Conservation (phyloP, 1,140 invertebrate species). For the Sminthurides bifidus region DNA sequence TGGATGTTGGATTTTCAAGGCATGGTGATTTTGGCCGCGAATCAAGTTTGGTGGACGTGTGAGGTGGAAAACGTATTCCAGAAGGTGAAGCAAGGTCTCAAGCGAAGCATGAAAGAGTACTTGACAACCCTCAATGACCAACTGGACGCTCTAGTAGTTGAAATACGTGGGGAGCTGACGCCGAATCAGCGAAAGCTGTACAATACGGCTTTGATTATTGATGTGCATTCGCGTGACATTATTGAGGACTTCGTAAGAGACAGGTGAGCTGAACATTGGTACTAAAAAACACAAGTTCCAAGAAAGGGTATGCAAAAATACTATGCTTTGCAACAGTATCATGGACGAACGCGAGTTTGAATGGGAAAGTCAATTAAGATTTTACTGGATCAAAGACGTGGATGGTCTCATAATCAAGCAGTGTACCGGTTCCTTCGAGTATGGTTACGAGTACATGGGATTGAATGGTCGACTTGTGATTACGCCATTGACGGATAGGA, state of each 20-base stretch:
- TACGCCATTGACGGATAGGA: constrained; percentile 79
- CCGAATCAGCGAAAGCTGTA: constrained; percentile 76
- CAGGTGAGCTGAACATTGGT: background rate
- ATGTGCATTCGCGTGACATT: constrained; percentile 80
- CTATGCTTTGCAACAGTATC: constrained; percentile 46
- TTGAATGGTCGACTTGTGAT: constrained; percentile 78
- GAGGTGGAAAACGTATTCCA: constrained; percentile 79
- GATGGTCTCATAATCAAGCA: constrained; percentile 72
- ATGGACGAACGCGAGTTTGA: constrained; percentile 70
- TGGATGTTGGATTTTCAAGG: constrained; percentile 83
- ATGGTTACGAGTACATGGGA: constrained; percentile 91
- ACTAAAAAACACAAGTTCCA: no score
- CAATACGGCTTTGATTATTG: constrained; percentile 73
- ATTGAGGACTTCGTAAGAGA: constrained; percentile 75
- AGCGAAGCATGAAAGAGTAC: constrained; percentile 80
- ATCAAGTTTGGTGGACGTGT: constrained; percentile 87
- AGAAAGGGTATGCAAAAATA: no score
- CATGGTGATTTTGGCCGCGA: constrained; percentile 71
- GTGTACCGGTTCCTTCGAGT: constrained; percentile 73
- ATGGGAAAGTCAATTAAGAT: constrained; percentile 83
- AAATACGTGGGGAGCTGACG: constrained; percentile 54
- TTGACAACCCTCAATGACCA: constrained; percentile 63
- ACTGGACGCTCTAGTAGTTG: constrained; percentile 68
- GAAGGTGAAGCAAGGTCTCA: constrained; percentile 56
- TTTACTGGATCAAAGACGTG: constrained; percentile 73